A percentile compares a stretch with the other conserved stretches of the same genome.
Conservation (phyloP, 2,113 vertebrate species). For the Notiomystis cincta region DNA sequence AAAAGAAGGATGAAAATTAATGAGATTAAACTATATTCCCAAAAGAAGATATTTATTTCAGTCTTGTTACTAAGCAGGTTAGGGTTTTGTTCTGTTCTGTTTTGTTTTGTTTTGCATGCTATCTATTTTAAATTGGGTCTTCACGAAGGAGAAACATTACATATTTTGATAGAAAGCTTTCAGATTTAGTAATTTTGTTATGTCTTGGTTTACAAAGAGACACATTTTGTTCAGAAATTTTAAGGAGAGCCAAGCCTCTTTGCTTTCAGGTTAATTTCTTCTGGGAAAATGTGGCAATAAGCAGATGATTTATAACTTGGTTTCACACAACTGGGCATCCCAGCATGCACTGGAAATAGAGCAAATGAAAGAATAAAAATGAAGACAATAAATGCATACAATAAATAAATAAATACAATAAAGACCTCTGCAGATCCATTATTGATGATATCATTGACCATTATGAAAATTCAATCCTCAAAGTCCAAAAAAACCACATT, state of each 20-base stretch:
- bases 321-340: conserved; percentile 66
- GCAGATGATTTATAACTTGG: conserved; percentile 76
- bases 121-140: background rate
- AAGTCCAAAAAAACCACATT: background rate
- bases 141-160: background rate
- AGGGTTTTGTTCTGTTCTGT: background rate
- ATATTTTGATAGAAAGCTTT: background rate
- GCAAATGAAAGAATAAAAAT: conserved; percentile 63
- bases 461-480: conserved; percentile 20
- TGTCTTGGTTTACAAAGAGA: conserved; percentile 3
- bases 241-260: background rate
- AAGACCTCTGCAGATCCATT: conserved; percentile 62
- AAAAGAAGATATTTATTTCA: background rate
- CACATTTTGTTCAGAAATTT: background rate
- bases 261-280: conserved; percentile 41
- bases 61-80: background rate
- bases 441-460: conserved; percentile 40
- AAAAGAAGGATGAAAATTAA: background rate
- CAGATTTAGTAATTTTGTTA: background rate
- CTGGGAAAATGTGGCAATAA: conserved; percentile 27
- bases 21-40: background rate
- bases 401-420: conserved; percentile 50
- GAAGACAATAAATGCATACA: conserved; percentile 57
- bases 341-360: conserved; percentile 49
- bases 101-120: background rate